A percentile compares a stretch with the other conserved stretches of the same genome.
phyloP scores from a whole-genome alignment of 2,888 invertebrate species.

The Noctua fimbriata region DNA sequence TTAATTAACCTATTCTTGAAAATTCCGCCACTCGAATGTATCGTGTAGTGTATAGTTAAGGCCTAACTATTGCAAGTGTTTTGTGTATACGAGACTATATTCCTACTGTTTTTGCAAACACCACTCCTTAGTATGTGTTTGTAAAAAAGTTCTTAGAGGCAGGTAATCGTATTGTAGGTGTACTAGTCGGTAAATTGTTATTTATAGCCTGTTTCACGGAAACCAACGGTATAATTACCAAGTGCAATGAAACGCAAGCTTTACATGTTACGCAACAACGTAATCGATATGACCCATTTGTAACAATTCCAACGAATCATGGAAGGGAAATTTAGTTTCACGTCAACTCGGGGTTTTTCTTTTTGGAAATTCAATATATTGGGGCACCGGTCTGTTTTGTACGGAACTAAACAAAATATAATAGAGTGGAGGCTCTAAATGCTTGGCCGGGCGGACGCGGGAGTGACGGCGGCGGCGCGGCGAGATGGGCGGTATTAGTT shows the following conservation, averaged over 20 bases:
- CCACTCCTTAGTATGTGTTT: slow-evolving; percentile 19
- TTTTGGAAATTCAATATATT: slow-evolving; percentile 65
- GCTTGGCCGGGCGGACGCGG: slow-evolving; percentile 76
- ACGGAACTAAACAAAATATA: slow-evolving; percentile 74
- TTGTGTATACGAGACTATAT: slow-evolving; percentile 14
- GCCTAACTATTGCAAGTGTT: slow-evolving; percentile 7
- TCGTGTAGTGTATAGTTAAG: background rate
- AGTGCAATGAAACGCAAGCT: slow-evolving; percentile 71
- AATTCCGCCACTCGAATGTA: background rate
- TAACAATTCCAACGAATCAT: slow-evolving; percentile 60
- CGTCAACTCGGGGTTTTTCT: slow-evolving; percentile 43
- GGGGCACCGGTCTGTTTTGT: slow-evolving; percentile 60
- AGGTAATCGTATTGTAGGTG: slow-evolving; percentile 72
- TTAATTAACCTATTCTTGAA: slow-evolving; percentile 1
- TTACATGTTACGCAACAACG: slow-evolving; percentile 64
- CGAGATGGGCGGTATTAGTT: slow-evolving; percentile 83
- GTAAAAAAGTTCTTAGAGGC: slow-evolving; percentile 64
- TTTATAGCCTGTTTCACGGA: slow-evolving; percentile 73
- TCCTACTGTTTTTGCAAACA: slow-evolving; percentile 18
- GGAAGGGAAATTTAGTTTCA: slow-evolving; percentile 56
- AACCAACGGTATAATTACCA: slow-evolving; percentile 72
- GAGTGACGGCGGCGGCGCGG: slow-evolving; percentile 75
- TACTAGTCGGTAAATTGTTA: slow-evolving; percentile 73
- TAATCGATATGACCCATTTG: slow-evolving; percentile 67
- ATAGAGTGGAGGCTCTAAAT: slow-evolving; percentile 76